phyloP scores from a whole-genome alignment of 2,113 vertebrate species.

The Notiomystis cincta region DNA sequence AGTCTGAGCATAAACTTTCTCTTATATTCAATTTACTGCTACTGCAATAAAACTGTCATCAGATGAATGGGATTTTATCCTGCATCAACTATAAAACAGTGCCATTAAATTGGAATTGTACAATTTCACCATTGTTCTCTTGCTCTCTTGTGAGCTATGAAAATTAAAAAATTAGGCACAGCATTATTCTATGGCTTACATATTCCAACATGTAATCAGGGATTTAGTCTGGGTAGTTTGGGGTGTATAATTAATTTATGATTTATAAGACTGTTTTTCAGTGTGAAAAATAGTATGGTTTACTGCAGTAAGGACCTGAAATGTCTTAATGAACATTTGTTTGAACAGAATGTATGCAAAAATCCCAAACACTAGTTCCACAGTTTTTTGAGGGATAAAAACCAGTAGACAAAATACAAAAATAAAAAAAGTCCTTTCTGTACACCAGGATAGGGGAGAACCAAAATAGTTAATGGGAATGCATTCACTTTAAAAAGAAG shows the following conservation, averaged over 20 bases:
- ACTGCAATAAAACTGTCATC: neutral
- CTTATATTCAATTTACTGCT: neutral
- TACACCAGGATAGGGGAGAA: neutral
- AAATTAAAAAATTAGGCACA: neutral
- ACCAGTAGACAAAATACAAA: neutral
- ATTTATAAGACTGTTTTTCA: neutral
- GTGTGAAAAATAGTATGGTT: neutral
- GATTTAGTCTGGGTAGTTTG: neutral
- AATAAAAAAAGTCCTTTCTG: neutral
- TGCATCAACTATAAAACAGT: neutral
- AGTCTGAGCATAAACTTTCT: neutral
- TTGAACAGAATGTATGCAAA: neutral
- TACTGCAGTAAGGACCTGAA: neutral
- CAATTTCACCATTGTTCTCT: neutral
- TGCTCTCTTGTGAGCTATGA: neutral
- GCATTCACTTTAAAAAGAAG: neutral
- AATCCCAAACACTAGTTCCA: neutral
- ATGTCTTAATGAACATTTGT: neutral
- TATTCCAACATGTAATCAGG: neutral
- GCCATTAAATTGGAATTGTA: neutral
- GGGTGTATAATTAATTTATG: neutral
- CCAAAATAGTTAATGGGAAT: neutral
- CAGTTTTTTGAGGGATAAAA: neutral
- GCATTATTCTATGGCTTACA: neutral
- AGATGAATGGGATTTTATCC: neutral